Evolutionary conservation across 2,888 invertebrate genomes (phyloP).

Genomic region (Rotaria macrura): DNA sequence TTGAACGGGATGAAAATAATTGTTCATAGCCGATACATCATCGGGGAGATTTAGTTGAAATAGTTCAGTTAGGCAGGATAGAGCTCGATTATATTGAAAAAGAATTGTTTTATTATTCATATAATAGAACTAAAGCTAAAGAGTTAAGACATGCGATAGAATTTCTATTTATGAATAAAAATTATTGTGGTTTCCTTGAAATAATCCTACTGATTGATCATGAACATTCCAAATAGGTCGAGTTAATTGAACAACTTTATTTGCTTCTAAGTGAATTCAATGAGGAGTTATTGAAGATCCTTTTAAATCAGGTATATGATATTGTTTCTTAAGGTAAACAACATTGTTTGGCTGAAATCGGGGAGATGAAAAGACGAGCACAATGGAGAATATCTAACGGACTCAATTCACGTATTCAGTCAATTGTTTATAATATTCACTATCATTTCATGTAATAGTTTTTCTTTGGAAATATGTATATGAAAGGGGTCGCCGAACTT

Average conservation of each 20-base stretch:
- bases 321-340: too few species aligned
- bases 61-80: not conserved
- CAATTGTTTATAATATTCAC: not conserved
- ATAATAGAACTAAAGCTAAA: not conserved
- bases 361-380: too few species aligned
- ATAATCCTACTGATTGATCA: not conserved
- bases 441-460: not conserved
- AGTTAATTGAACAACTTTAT: too few species aligned
- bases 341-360: too few species aligned
- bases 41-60: not conserved
- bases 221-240: too few species aligned
- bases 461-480: too few species aligned
- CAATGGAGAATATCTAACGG: not conserved
- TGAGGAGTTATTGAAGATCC: too few species aligned
- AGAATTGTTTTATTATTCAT: not conserved
- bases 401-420: not conserved
- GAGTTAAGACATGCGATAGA: not conserved
- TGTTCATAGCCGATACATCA: not conserved
- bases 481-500: too few species aligned
- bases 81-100: not conserved
- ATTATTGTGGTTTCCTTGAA: too few species aligned
- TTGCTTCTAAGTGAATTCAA: too few species aligned
- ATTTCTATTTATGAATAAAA: too few species aligned
- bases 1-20: not conserved
- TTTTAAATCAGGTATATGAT: too few species aligned